A percentile compares a stretch with the other conserved stretches of the same genome.
Evolutionary conservation across 64 coral and sea anemone genomes (phyloP).

Genomic region (Montipora foliosa): DNA sequence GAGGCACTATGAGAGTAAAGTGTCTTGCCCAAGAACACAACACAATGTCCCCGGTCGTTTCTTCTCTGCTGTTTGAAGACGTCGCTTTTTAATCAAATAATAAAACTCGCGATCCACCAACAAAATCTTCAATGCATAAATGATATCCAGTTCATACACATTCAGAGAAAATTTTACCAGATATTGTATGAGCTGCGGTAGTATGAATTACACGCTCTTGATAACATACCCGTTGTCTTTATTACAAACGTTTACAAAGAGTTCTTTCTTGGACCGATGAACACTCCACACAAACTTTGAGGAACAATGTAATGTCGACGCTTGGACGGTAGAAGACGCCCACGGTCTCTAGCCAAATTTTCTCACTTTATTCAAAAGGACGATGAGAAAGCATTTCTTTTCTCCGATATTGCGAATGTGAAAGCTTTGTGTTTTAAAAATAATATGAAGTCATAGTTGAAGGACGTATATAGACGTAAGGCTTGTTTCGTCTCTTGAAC

Average conservation of each 20-base stretch:
- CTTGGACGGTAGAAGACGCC: neutral
- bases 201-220: neutral
- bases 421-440: neutral
- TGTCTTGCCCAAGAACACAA: neutral
- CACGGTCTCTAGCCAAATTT: neutral
- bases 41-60: neutral
- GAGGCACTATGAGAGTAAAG: neutral
- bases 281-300: neutral
- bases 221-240: neutral
- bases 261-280: neutral
- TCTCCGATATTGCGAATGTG: neutral
- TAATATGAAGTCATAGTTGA: neutral
- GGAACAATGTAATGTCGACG: neutral
- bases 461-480: neutral
- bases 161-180: neutral
- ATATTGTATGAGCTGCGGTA: neutral
- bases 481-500: conserved; percentile 6
- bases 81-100: neutral
- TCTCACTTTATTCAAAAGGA: too few species aligned
- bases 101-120: neutral
- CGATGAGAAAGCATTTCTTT: neutral
- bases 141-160: neutral
- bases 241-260: neutral
- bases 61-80: neutral
- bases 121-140: neutral